These are phyloP conservation scores for Phengaris arion DNA, from an alignment of 2,888 invertebrate species.

Conservation along the genomic window DNA sequence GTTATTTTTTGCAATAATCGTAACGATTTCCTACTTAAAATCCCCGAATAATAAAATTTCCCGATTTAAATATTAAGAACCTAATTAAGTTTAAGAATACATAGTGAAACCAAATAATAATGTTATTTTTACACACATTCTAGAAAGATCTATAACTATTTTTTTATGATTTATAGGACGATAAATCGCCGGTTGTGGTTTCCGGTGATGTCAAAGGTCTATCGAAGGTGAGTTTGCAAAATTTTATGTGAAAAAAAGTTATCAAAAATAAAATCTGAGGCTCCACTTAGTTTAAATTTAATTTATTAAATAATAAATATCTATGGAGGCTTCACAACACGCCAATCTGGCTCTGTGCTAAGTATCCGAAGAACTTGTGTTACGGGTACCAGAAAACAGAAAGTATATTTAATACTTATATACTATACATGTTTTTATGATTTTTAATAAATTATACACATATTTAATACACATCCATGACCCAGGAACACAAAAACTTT, in stretches of 20 bases:
- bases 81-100: background rate
- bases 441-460: too few species aligned
- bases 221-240: constrained; percentile 77
- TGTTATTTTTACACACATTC: background rate
- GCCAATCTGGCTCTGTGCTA: too few species aligned
- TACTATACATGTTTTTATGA: too few species aligned
- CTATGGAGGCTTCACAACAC: too few species aligned
- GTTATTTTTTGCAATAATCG: background rate
- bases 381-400: too few species aligned
- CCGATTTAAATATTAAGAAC: background rate
- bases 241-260: too few species aligned
- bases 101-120: background rate
- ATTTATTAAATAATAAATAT: too few species aligned
- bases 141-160: background rate
- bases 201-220: constrained; percentile 91
- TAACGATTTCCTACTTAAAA: background rate
- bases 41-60: background rate
- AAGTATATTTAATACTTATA: too few species aligned
- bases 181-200: constrained; percentile 85
- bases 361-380: too few species aligned
- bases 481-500: too few species aligned
- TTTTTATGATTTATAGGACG: constrained; percentile 67
- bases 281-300: background rate
- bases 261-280: background rate
- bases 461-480: too few species aligned